A percentile compares a stretch with the other conserved stretches of the same genome.
Conservation (phyloP, 2,888 invertebrate genomes). For the Mythimna ferrago region DNA sequence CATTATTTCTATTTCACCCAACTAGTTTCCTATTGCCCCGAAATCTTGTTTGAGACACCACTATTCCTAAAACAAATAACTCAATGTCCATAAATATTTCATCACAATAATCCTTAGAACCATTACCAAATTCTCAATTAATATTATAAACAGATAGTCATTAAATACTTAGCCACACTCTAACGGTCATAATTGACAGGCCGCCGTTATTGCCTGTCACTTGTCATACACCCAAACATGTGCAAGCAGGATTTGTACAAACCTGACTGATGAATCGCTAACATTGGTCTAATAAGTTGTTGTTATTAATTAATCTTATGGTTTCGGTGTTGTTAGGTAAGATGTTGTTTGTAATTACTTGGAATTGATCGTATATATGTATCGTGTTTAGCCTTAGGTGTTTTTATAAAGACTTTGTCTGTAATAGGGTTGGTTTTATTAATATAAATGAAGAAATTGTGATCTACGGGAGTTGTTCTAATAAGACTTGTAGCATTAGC, state of each 20-base stretch:
- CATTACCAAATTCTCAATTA: slow-evolving; percentile 28
- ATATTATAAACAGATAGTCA: slow-evolving; percentile 40
- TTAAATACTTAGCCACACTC: slow-evolving; percentile 41
- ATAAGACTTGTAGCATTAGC: background rate
- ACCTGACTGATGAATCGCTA: slow-evolving; percentile 26
- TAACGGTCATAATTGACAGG: slow-evolving; percentile 60
- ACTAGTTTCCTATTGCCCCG: background rate
- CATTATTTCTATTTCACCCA: background rate
- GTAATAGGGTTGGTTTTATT: background rate
- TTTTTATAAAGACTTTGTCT: background rate
- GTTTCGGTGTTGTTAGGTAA: background rate
- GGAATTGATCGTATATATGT: background rate
- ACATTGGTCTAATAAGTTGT: slow-evolving; percentile 11
- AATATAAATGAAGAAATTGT: background rate
- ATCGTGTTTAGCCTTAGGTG: slow-evolving; percentile 8
- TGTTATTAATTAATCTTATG: slow-evolving; percentile 14
- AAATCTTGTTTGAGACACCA: slow-evolving; percentile 1
- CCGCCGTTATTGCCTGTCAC: slow-evolving; percentile 67
- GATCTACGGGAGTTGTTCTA: background rate
- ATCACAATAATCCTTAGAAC: slow-evolving; percentile 9
- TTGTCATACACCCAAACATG: slow-evolving; percentile 41
- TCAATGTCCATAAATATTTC: background rate
- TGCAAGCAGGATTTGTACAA: slow-evolving; percentile 32
- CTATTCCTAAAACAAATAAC: background rate
- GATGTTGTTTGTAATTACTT: slow-evolving; percentile 5